These are phyloP conservation scores for Lutjanus campechanus DNA, from an alignment of 2,797 vertebrate species.

Conservation along the genomic window DNA sequence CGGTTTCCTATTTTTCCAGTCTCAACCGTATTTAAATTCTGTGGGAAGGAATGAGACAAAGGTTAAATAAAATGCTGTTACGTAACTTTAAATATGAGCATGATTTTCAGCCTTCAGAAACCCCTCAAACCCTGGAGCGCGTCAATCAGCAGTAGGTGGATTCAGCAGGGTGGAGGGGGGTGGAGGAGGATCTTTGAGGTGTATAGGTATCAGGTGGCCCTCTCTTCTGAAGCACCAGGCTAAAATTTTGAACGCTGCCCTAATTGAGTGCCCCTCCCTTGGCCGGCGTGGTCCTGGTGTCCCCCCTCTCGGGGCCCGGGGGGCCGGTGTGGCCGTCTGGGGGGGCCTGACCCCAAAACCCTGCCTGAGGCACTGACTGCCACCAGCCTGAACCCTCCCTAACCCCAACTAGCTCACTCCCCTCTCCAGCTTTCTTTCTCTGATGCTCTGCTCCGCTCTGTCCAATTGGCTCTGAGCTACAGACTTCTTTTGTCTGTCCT, in stretches of 20 bases:
- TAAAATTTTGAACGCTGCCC: slow-evolving; percentile 71
- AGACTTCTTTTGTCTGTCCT: slow-evolving; percentile 85
- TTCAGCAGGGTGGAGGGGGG: slow-evolving; percentile 1
- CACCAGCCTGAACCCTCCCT: slow-evolving; percentile 86
- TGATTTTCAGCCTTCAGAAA: slow-evolving; percentile 13
- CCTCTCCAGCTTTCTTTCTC: slow-evolving; percentile 66
- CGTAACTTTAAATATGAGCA: slow-evolving; percentile 42
- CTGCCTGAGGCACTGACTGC: slow-evolving; percentile 88
- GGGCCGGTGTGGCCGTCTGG: slow-evolving; percentile 77
- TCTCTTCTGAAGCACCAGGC: slow-evolving; percentile 68
- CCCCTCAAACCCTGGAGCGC: slow-evolving; percentile 9
- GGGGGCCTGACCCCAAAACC: slow-evolving; percentile 88
- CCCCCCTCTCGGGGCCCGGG: slow-evolving; percentile 68
- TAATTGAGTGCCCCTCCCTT: slow-evolving; percentile 82
- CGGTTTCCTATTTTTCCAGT: not conserved
- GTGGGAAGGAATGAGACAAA: not conserved
- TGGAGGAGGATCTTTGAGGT: slow-evolving; percentile 66
- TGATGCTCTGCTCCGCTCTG: slow-evolving; percentile 76
- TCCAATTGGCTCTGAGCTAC: slow-evolving; percentile 81
- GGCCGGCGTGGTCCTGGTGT: slow-evolving; percentile 71
- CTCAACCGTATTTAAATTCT: not conserved
- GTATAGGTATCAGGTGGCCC: slow-evolving; percentile 81
- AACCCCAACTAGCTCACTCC: slow-evolving; percentile 66
- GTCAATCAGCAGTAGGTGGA: slow-evolving; percentile 40
- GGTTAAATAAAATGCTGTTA: slow-evolving; percentile 32